phyloP scores from a whole-genome alignment of 2,113 vertebrate species.

The Daboia siamensis region DNA sequence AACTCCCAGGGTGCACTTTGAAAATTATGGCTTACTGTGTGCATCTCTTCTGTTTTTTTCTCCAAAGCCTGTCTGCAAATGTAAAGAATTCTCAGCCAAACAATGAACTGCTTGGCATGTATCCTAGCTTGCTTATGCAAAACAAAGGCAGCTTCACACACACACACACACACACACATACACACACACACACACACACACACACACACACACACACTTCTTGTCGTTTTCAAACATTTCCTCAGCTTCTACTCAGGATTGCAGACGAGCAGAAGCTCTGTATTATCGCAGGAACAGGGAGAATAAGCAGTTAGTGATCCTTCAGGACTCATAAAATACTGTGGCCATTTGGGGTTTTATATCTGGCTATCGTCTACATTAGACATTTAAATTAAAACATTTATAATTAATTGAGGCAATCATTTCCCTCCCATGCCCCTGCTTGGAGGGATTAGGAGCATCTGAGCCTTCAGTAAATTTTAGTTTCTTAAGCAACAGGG shows the following conservation, averaged over 20 bases:
- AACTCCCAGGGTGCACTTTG: background rate
- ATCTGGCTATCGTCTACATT: slow-evolving; percentile 56
- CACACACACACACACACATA: too few species aligned
- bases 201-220: background rate
- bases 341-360: slow-evolving; percentile 46
- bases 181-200: too few species aligned
- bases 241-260: slow-evolving; percentile 5
- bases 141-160: slow-evolving; percentile 20
- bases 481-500: slow-evolving; percentile 42
- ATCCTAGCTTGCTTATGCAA: slow-evolving; percentile 38
- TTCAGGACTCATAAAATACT: slow-evolving; percentile 60
- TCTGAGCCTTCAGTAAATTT: slow-evolving; percentile 35
- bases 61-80: background rate
- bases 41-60: accelerated
- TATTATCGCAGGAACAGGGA: slow-evolving; percentile 41
- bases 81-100: slow-evolving; percentile 9
- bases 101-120: slow-evolving; percentile 3
- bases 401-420: slow-evolving; percentile 70
- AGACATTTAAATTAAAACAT: slow-evolving; percentile 67
- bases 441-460: slow-evolving; percentile 29
- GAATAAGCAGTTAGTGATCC: slow-evolving; percentile 56
- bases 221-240: slow-evolving; percentile 9
- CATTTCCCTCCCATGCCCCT: slow-evolving; percentile 34
- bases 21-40: background rate
- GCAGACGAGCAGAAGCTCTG: slow-evolving; percentile 3